These are phyloP conservation scores for Agrypnus murinus DNA, from an alignment of 2,888 invertebrate genomes.

Conservation along the genomic window DNA sequence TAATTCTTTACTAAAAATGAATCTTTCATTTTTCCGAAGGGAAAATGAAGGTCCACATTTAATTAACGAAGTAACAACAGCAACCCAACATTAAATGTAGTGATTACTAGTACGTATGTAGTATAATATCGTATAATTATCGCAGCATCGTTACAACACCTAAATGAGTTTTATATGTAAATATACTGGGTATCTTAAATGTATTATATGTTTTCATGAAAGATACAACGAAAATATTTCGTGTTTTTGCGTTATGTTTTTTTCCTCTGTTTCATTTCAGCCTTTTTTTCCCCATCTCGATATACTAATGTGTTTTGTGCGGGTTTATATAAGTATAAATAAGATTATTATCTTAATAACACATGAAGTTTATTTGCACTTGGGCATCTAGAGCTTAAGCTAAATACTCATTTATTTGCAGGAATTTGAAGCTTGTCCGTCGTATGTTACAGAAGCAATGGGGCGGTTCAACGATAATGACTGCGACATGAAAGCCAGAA, in stretches of 20 bases:
- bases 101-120: neutral
- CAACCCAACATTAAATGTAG: neutral
- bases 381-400: conserved; percentile 55
- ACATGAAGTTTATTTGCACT: conserved; percentile 60
- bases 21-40: too few species aligned
- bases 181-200: neutral
- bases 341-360: conserved; percentile 60
- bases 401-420: conserved; percentile 62
- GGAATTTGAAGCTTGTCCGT: conserved; percentile 59
- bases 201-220: neutral
- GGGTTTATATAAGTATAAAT: conserved; percentile 55
- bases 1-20: too few species aligned
- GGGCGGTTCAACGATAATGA: conserved; percentile 64
- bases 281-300: conserved; percentile 28
- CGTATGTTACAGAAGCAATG: conserved; percentile 57
- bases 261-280: conserved; percentile 4
- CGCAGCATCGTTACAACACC: neutral
- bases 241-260: neutral
- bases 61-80: neutral
- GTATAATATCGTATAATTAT: neutral
- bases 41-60: too few species aligned
- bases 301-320: conserved; percentile 39
- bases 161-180: neutral
- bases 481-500: conserved; percentile 59
- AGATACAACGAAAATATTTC: conserved; percentile 11